phyloP scores from a whole-genome alignment of 2,113 vertebrate species.

The Tichodroma muraria region DNA sequence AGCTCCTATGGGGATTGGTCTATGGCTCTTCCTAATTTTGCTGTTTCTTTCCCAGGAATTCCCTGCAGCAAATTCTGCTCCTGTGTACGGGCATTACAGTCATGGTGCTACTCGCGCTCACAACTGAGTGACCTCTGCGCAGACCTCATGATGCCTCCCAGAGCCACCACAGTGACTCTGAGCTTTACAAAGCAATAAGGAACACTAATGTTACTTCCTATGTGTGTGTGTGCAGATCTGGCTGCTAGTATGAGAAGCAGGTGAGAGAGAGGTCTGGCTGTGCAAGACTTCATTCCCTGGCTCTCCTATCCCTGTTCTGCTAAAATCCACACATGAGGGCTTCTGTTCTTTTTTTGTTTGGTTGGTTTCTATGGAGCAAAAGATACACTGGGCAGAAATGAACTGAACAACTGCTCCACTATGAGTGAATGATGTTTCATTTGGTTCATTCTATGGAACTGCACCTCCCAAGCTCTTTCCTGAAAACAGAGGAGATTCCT shows the following conservation, averaged over 20 bases:
- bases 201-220: constrained; percentile 46
- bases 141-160: constrained; percentile 21
- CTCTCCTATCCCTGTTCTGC: constrained; percentile 45
- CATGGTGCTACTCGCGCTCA: constrained; percentile 85
- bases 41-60: constrained; percentile 74
- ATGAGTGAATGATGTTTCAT: background rate
- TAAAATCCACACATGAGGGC: constrained; percentile 37
- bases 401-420: background rate
- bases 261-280: constrained; percentile 36
- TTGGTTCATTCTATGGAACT: background rate
- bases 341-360: background rate
- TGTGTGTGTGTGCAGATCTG: background rate
- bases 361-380: background rate
- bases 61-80: constrained; percentile 85
- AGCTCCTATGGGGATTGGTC: background rate
- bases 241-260: constrained; percentile 42
- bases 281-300: constrained; percentile 37
- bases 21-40: background rate
- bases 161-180: constrained; percentile 40
- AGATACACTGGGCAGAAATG: background rate
- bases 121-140: constrained; percentile 71
- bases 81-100: constrained; percentile 84
- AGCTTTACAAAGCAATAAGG: constrained; percentile 63
- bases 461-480: background rate
- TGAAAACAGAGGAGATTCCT: background rate